Evolutionary conservation across 2,888 invertebrate genomes (phyloP), one percentile per base, ranked within the genome.

Genomic region (Hypomecis punctinalis): DNA sequence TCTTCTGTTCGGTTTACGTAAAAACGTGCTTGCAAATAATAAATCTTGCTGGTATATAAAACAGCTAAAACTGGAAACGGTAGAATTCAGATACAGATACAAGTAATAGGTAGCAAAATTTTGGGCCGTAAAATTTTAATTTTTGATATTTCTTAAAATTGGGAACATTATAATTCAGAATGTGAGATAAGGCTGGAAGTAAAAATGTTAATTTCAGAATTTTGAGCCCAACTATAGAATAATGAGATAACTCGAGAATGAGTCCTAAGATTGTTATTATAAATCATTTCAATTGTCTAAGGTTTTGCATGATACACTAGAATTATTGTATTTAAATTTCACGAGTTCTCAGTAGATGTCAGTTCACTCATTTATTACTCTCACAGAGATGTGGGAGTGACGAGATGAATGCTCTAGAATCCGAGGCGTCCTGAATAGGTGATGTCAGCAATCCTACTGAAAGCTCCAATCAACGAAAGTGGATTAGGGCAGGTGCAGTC

Each of bases 381-480:
- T 35, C 10, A 48, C 10, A 10, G n/a, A 36, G 1, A 36, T 48
- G 36, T n/a, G 35, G 36, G 10, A 6, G 35, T 48, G 36, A 35
- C 36, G 23, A 5, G n/a, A 48, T 7, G 33, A 33, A 10, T 47
- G 36, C n/a, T 48, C n/a, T 48, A 36, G 35, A 48, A 35, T 33
- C 10, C 47, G 23, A 23, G 23, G 3, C 23, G 33, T n/a, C 33
- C 13, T 42, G 42, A 10, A 42, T 10, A 35, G 45, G 35, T 10
- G 45, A 46, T 42, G 55, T 46, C 9, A 56, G 33, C 40, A 10
- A 1, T 23, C 42, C 42, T 10, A 40, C 36, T 11, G 51, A 40
- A 47, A n/a, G 33, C 35, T 71, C 51, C 62, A 62, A 63, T 69
- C 42, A 51, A 37, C 33, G n/a, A 46, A 36, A 63, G 54, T 67